Base-by-base conservation (phyloP, 1,140 invertebrate species). In the Drosophila nigromelanica region DNA sequence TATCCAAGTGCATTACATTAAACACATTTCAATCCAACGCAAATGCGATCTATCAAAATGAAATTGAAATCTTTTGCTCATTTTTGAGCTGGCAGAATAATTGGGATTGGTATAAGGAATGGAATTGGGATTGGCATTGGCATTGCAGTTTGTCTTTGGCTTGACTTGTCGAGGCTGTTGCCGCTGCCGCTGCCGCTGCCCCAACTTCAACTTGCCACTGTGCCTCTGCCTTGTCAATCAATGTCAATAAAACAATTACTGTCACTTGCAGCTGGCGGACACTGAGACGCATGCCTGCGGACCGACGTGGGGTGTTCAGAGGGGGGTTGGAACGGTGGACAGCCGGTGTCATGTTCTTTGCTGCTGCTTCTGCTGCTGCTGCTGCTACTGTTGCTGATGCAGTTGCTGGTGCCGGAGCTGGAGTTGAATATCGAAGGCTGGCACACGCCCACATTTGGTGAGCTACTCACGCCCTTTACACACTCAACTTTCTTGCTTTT, bases 161-260 rank as follows among this genome's bases (percentile, higher is more conserved):
- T 76, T 82, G 83, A 87, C 82, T 87, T 87, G 75, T 39, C 52
- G 73, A 47, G 27, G 70, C 47, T 66, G 50, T 15, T 66, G 51
- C 42, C n/a, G 15, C 45, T 62, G 35, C 48, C 30, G 47, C 35
- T 55, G 15, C 45, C 58, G 35, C 48, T 39, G 47, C 35, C 60
- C 11, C 27, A n/a, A 15, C 45, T 63, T 33, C 21, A 27, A 18
- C 50, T 37, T 42, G 39, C 14, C 47, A 15, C 50, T 71, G 59
- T 35, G 52, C 76, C 42, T 18, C 35, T 76, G 83, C 78, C 71
- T 70, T 87, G 87, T 90, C 87, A 90, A 90, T 90, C 87, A 90
- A 90, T 90, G 87, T 90, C 87, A 90, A 90, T 90, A 90, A 90
- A 90, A 90, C 87, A 90, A 90, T 90, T 90, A 90, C 87, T 90